A percentile compares a stretch with the other conserved stretches of the same genome.
Evolutionary conservation across 2,888 invertebrate genomes (phyloP).

Genomic region (Meganola albula): DNA sequence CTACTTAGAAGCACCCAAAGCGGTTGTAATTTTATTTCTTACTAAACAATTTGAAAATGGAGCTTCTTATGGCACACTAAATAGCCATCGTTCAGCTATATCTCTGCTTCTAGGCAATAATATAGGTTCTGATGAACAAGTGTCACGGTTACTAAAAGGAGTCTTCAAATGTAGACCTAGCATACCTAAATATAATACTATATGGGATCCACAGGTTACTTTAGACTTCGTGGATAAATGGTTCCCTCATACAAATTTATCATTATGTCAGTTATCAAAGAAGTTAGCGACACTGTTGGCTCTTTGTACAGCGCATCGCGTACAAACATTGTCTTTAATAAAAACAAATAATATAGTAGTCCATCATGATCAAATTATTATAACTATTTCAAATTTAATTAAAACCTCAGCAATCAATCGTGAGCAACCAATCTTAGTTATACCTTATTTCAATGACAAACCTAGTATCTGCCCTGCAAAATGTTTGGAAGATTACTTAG

Average conservation of each 20-base stretch:
- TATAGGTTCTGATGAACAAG: constrained; percentile 1
- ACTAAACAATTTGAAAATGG: constrained; percentile 1
- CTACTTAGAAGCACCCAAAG: background rate
- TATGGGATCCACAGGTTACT: constrained; percentile 8
- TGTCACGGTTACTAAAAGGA: constrained; percentile 8
- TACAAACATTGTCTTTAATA: constrained; percentile 5
- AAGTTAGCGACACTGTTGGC: constrained; percentile 5
- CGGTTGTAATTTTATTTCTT: constrained; percentile 1
- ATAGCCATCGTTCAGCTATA: constrained; percentile 3
- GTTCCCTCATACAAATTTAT: constrained; percentile 1
- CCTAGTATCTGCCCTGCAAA: constrained; percentile 6
- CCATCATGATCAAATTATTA: constrained; percentile 1
- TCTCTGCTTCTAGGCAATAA: constrained; percentile 1
- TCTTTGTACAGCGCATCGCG: constrained; percentile 6
- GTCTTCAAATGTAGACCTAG: constrained; percentile 5
- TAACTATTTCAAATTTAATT: constrained; percentile 4
- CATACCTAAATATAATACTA: constrained; percentile 4
- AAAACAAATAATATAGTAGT: constrained; percentile 5
- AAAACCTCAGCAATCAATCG: constrained; percentile 3
- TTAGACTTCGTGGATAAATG: constrained; percentile 3
- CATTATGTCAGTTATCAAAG: constrained; percentile 2
- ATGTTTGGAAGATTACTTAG: constrained; percentile 3
- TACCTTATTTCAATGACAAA: constrained; percentile 7
- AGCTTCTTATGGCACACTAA: constrained; percentile 1
- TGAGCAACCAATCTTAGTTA: background rate